Base-by-base conservation (phyloP, 1,140 invertebrate species). In the Sinonovacula constricta region DNA sequence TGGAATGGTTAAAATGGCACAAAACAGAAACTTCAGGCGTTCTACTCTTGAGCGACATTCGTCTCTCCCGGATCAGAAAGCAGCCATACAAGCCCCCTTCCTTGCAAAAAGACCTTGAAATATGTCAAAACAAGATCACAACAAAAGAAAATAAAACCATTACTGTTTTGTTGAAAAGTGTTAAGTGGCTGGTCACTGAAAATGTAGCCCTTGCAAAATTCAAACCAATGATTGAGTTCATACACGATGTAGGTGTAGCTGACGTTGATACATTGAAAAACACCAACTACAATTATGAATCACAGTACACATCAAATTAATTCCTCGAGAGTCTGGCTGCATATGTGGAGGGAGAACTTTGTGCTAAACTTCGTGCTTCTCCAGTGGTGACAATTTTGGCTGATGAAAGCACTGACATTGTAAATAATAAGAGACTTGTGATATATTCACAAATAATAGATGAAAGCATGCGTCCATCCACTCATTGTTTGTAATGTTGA, bases 361-460 rank as follows among this genome's bases (percentile, higher is more conserved):
- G 67, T 67, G 39, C 24, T 15, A 33, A 54, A 34, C 28, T 76
- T 45, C 18, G 15, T 0, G 65, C 63, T 10, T 67, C 51, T 26
- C 65, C 74, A 33, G 57, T 30, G 30, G 53, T 56, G 33, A 69
- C 45, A 15, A 31, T 69, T 31, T n/a, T 60, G 36, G 30, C 54
- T 30, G 69, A 76, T 66, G 72, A 66, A 24, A 76, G 72, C 22
- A 76, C 72, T 28, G 72, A 76, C 36, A 65, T 76, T 15, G 49
- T 62, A 22, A 57, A 76, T 28, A 67, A 15, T 18, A 45, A 66
- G n/a, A 31, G 34, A 31, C 56, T 59, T 26, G 39, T 51, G 12
- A 66, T 77, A 18, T 36, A 67, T 39, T 18, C 53, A 22, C 63
- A 62, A 7, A n/a, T 67, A 3, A 28, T 68, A n/a, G 28, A 67